These are phyloP conservation scores for Linnaemya tessellans DNA, from an alignment of 2,888 invertebrate genomes.

Conservation along the genomic window DNA sequence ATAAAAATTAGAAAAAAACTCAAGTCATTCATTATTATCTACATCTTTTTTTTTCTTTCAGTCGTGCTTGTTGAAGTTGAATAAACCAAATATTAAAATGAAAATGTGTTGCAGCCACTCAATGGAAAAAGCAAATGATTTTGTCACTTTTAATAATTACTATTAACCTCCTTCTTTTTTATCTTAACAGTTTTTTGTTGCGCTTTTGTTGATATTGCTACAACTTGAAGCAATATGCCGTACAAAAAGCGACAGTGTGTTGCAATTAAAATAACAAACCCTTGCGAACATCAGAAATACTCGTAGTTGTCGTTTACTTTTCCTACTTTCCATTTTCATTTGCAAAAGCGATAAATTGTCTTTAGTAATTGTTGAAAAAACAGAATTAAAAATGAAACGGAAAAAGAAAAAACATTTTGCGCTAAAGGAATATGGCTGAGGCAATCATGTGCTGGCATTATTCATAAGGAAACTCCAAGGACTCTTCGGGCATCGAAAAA, in stretches of 20 bases:
- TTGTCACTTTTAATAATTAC: constrained; percentile 66
- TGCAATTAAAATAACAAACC: constrained; percentile 59
- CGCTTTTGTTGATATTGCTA: not conserved
- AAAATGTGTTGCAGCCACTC: constrained; percentile 5
- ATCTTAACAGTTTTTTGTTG: not conserved
- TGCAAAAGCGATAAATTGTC: not conserved
- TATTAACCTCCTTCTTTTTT: constrained; percentile 53
- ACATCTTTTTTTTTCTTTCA: not conserved
- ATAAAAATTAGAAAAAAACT: constrained; percentile 20
- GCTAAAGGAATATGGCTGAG: constrained; percentile 26
- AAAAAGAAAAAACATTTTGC: not conserved
- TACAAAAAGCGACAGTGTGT: not conserved
- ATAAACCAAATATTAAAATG: not conserved
- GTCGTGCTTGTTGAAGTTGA: not conserved
- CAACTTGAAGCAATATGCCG: constrained; percentile 17
- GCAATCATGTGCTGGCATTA: constrained; percentile 17
- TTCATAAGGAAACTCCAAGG: constrained; percentile 30
- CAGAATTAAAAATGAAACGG: not conserved
- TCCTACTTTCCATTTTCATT: not conserved
- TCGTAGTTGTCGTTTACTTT: not conserved
- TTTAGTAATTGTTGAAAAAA: not conserved
- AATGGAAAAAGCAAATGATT: constrained; percentile 6
- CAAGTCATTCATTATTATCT: constrained; percentile 36
- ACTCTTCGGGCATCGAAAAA: constrained; percentile 24
- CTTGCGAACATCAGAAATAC: constrained; percentile 14